Evolutionary conservation across 2,888 invertebrate genomes (phyloP), one percentile per base, ranked within the genome.

Genomic region (Epinotia brunnichana): DNA sequence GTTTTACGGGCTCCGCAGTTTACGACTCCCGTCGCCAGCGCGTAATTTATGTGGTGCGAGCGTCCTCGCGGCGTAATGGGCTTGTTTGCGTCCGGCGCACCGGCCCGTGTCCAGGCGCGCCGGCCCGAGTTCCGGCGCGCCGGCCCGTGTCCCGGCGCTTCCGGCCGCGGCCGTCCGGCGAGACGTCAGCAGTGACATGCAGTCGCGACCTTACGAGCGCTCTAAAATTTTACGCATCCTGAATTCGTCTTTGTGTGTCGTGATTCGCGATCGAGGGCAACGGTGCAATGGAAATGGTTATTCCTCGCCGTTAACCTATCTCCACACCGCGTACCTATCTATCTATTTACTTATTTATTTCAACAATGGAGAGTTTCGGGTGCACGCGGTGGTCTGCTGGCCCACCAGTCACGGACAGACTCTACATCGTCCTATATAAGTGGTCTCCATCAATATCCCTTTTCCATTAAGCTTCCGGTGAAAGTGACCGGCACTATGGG

Each of bases 81-180:
- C 71, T 71, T 71, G 71, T 71, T 71, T 71, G 71, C 66, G 60
- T 67, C 71, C 71, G 73, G 63, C 63, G 24, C 69, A n/a, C 56
- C 41, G 15, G 21, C 62, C 44, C 48, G 41, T 7, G 19, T 21
- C n/a, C 48, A 1, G n/a, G n/a, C 48, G 21, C 53, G 9, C 64
- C 54, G 64, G 39, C 15, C 48, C 5, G 15, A 0, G 48, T 5
- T 54, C 39, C 19, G 54, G 15, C 53, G 54, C 11, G 19, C 3
- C 61, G 61, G n/a, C n/a, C n/a, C n/a, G n/a, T n/a, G n/a, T n/a
- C 44, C 44, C 4, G 15, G 15, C 44, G 21, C 53, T 39, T 13
- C 64, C 64, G 64, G 39, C 15, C 44, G 15, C 44, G 4, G 48
- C 5, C 54, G 35, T 9, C 39, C 19, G 54, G 15, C 39, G 54